Evolutionary conservation across 2,113 vertebrate species (phyloP).

Genomic region (Vulpes ferrilata): DNA sequence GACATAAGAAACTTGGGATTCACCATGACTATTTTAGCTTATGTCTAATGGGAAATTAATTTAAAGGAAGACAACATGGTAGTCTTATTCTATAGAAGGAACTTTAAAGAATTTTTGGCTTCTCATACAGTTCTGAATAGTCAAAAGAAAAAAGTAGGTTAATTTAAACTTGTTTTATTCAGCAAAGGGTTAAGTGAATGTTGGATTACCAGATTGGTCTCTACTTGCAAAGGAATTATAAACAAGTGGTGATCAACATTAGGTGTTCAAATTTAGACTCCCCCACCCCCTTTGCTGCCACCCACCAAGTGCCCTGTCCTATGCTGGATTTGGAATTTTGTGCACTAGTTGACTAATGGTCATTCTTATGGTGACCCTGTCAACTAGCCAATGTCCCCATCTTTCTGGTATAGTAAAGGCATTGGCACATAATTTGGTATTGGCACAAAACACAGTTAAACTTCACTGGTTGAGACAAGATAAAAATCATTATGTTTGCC

Average conservation of each 20-base stretch:
- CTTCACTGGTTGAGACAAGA: neutral
- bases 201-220: neutral
- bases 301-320: rapidly evolving
- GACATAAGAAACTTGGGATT: neutral
- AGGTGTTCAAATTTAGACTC: neutral
- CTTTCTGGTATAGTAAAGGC: neutral
- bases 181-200: neutral
- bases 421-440: neutral
- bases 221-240: neutral
- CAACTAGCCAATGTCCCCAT: neutral
- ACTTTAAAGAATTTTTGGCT: neutral
- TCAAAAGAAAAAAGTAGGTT: neutral
- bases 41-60: neutral
- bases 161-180: constrained; percentile 5
- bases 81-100: neutral
- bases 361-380: neutral
- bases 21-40: neutral
- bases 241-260: neutral
- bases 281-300: no score
- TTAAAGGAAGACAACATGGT: neutral
- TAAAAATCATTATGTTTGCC: neutral
- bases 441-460: neutral
- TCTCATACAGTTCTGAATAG: neutral
- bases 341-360: neutral
- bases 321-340: neutral